A percentile compares a stretch with the other conserved stretches of the same genome.
phyloP scores from a whole-genome alignment of 2,888 invertebrate genomes.

The Linhomoeus sp. region DNA sequence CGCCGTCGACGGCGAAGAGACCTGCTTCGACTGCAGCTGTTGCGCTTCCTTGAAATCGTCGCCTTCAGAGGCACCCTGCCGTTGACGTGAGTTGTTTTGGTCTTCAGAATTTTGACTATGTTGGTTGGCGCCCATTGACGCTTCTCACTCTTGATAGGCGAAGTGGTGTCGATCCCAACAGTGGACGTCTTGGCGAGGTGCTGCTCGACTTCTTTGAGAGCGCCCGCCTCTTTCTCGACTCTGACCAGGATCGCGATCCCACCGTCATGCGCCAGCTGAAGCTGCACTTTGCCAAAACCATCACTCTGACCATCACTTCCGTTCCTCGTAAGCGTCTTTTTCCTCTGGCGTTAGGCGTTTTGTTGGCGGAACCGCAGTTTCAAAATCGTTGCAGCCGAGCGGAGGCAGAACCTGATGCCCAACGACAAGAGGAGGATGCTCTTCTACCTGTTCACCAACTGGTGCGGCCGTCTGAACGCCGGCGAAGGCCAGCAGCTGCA shows the following conservation, averaged over 20 bases:
- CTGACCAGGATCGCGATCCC: constrained; percentile 78
- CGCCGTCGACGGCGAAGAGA: constrained; percentile 70
- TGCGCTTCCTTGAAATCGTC: constrained; percentile 70
- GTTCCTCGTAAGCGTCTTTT: neutral
- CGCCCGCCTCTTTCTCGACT: constrained; percentile 67
- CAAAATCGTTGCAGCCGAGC: constrained; percentile 48
- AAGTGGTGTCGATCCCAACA: constrained; percentile 54
- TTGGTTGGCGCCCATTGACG: neutral
- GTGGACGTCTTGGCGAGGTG: constrained; percentile 59
- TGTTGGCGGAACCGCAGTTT: neutral
- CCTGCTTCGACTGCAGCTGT: constrained; percentile 68
- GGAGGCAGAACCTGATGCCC: constrained; percentile 60
- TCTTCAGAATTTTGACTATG: neutral
- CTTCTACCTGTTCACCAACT: constrained; percentile 66
- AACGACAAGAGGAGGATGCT: constrained; percentile 64
- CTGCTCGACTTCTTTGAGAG: constrained; percentile 89
- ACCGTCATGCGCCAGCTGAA: constrained; percentile 62
- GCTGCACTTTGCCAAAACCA: constrained; percentile 77
- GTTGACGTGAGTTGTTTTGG: neutral
- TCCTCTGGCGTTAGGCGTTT: too few relatives aligned
- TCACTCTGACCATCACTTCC: constrained; percentile 63
- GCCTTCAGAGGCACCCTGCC: constrained; percentile 67
- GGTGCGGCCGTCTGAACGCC: constrained; percentile 67
- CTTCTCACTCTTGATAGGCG: too few relatives aligned
- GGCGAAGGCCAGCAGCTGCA: neutral